Evolutionary conservation across 2,113 vertebrate genomes (phyloP).

Genomic region (Pyrgilauda ruficollis): DNA sequence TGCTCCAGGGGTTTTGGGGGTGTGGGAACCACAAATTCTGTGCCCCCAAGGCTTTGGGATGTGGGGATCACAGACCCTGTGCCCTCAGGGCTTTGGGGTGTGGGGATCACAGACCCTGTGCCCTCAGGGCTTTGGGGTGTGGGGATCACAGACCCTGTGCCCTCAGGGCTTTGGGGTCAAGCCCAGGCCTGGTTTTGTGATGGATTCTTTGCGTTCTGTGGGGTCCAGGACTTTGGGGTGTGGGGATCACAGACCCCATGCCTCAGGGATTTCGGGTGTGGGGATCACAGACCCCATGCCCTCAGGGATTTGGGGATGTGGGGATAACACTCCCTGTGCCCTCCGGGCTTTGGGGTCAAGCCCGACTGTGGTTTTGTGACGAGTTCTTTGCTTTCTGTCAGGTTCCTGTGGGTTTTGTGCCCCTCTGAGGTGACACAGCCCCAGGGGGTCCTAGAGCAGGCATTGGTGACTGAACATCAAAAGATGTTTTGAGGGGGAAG

Average conservation of each 20-base stretch:
- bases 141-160: background rate
- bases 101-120: background rate
- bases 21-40: accelerated
- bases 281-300: background rate
- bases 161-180: background rate
- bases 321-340: background rate
- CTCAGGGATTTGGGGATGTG: accelerated
- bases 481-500: background rate
- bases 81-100: accelerated
- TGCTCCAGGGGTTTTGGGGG: background rate
- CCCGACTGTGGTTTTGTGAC: accelerated
- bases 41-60: accelerated
- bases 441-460: background rate
- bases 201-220: accelerated
- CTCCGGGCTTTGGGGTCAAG: background rate
- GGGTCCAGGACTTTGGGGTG: too few species aligned
- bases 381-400: accelerated
- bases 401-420: accelerated
- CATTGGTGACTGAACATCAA: accelerated
- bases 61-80: accelerated
- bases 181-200: background rate
- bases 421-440: accelerated
- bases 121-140: accelerated
- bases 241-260: background rate
- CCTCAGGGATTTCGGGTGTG: accelerated